A percentile compares a stretch with the other conserved stretches of the same genome.
Conservation (phyloP, 1,140 invertebrate genomes). For the Lepeophtheirus salmonis region DNA sequence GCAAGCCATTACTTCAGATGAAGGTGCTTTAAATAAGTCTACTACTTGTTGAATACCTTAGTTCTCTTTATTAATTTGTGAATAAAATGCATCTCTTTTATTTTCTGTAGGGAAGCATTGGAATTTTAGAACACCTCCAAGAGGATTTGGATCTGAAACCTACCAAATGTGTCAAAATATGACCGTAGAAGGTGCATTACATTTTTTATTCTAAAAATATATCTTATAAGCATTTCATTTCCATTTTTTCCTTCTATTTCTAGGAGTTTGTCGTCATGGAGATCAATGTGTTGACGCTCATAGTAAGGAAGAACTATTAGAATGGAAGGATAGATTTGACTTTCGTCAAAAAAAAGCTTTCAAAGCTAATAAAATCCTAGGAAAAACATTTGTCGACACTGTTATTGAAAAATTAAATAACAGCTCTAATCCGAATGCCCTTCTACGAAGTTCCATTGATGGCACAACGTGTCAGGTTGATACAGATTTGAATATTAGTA, state of each 20-base stretch:
- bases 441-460: not conserved
- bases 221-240: not conserved
- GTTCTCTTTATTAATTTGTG: too few relatives aligned
- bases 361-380: constrained; percentile 18
- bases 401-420: constrained; percentile 22
- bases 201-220: not conserved
- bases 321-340: constrained; percentile 52
- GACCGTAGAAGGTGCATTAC: not conserved
- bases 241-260: not conserved
- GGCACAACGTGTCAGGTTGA: not conserved
- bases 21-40: too few relatives aligned
- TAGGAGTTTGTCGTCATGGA: constrained; percentile 42
- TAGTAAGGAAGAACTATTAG: constrained; percentile 44
- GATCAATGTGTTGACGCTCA: constrained; percentile 55
- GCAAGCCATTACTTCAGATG: not conserved
- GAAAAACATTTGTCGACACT: constrained; percentile 12
- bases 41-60: too few relatives aligned
- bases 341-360: constrained; percentile 33
- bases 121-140: not conserved
- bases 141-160: not conserved
- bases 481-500: not conserved
- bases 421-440: not conserved
- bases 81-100: too few relatives aligned
- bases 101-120: not conserved
- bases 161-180: not conserved